Evolutionary conservation across 2,888 invertebrate genomes (phyloP), one percentile per base, ranked within the genome.

Genomic region (Bimastos eiseni): DNA sequence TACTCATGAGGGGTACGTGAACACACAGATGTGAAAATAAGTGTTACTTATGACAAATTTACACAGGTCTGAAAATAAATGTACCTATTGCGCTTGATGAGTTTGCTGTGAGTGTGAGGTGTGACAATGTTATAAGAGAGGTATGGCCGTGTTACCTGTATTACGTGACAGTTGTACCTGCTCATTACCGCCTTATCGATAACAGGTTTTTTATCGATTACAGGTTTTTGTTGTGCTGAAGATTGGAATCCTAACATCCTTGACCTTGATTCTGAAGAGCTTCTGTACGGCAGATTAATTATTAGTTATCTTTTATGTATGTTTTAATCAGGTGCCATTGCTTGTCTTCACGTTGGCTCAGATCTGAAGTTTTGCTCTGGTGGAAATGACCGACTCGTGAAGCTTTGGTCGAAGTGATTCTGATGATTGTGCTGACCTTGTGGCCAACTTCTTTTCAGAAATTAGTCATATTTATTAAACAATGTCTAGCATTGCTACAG

Each of bases 281-380:
- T 70, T 70, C 70, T 70, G 11, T 70, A 8, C 0, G n/a, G 30
- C n/a, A n/a, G 3, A 70, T 70, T 70, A 70, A 70, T n/a, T 11
- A 11, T 30, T 24, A 49, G n/a, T 70, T 70, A 70, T n/a, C 70
- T 70, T 0, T 70, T 70, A 70, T n/a, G 8, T 86, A 24, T 86
- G 8, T 37, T 33, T 86, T 36, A 36, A 36, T 86, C 19, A 86
- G 86, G 86, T 86, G 86, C 37, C 24, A 37, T 86, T 30, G 34
- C 86, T 37, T 86, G 86, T 86, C 86, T 86, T 86, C 86, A 86
- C 37, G 86, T 36, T 86, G 86, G 86, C 5, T 36, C 86, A 0
- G 86, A 86, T 37, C 86, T 21, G 36, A 34, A 24, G 36, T 36
- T 86, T 36, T 86, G 86, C 86, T 86, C 86, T 8, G 86, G 86